Evolutionary conservation across 2,797 vertebrate genomes (phyloP).

Genomic region (Rhynchotus rufescens): DNA sequence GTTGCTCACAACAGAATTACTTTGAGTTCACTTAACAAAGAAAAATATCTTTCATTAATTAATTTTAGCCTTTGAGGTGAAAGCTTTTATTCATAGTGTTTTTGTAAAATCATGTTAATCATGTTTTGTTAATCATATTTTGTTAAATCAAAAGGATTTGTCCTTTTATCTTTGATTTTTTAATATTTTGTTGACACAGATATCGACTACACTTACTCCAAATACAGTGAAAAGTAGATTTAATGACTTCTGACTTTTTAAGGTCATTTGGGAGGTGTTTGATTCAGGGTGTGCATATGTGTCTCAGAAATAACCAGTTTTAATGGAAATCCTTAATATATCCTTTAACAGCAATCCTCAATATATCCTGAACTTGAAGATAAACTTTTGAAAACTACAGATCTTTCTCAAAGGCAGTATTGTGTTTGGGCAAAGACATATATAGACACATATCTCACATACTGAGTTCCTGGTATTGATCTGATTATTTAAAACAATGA

Average conservation of each 20-base stretch:
- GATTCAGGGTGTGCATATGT: background rate
- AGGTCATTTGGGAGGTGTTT: background rate
- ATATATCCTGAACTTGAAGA: background rate
- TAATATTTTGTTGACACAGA: background rate
- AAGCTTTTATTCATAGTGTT: background rate
- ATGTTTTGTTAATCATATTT: background rate
- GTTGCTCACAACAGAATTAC: background rate
- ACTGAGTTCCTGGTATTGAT: background rate
- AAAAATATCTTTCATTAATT: background rate
- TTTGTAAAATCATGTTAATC: background rate
- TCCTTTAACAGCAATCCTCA: background rate
- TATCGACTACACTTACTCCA: background rate
- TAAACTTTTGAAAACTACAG: background rate
- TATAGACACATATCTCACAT: background rate
- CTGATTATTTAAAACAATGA: background rate
- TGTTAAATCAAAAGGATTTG: background rate
- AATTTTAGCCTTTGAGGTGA: background rate
- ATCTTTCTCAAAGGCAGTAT: background rate
- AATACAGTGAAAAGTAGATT: background rate
- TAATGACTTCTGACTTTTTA: background rate
- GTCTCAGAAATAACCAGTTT: background rate
- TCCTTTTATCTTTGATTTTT: background rate
- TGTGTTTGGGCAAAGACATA: background rate
- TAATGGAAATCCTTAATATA: background rate
- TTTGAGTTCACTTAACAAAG: constrained; percentile 29